phyloP scores from a whole-genome alignment of 2,797 vertebrate species.

The Rhinichthys osculus region DNA sequence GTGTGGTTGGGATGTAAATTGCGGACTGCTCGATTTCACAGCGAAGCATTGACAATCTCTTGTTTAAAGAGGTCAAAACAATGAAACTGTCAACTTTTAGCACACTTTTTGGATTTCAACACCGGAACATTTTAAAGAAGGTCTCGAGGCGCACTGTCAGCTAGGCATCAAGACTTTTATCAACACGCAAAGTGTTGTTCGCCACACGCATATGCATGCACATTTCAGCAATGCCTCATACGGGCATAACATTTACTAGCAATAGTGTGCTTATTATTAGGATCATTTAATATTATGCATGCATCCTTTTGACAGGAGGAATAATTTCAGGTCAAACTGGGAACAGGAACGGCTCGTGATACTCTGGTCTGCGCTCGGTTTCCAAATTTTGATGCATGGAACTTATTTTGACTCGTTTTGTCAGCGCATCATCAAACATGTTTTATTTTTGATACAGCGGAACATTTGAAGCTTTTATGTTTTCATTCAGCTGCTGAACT shows the following conservation, averaged over 20 bases:
- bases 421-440: neutral
- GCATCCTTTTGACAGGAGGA: neutral
- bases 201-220: neutral
- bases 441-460: neutral
- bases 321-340: neutral
- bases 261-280: neutral
- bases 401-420: neutral
- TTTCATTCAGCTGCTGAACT: constrained; percentile 2
- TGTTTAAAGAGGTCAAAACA: neutral
- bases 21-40: neutral
- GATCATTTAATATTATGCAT: neutral
- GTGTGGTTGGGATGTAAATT: neutral
- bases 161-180: neutral
- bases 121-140: neutral
- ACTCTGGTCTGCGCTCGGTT: neutral
- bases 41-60: neutral
- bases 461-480: neutral
- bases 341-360: neutral
- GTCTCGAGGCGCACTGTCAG: neutral
- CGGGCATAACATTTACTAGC: neutral
- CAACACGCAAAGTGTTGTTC: neutral
- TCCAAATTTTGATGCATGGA: neutral
- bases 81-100: neutral
- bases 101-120: neutral
- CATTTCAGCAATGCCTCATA: neutral